Base-by-base conservation (phyloP, 2,888 invertebrate genomes). In the Apamea anceps region DNA sequence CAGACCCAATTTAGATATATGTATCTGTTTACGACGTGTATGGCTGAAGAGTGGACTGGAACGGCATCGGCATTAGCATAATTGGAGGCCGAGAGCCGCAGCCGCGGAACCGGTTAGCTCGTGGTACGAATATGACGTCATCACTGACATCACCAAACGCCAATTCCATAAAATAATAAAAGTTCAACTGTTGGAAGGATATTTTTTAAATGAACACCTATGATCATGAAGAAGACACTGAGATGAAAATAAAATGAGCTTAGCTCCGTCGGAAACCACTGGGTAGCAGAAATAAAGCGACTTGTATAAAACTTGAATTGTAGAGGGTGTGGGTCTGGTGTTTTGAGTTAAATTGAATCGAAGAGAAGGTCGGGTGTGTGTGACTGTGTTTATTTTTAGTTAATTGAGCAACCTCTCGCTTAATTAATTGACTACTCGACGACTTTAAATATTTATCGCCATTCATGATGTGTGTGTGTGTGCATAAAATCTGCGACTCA, bases 11-110 rank as follows among this genome's bases (percentile, higher is more conserved):
- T 88, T 87, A 88, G 82, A 62, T 81, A 79, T 84, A 89, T 87
- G 80, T 88, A 78, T 85, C 87, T 88, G 89, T 91, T 90, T 89
- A 91, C 86, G 89, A 85, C 85, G 88, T 71, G 72, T 85, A 82
- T 85, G 77, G 75, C 75, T 78, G 87, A 93, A 91, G 92, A 93
- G 90, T 92, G 91, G 91, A 92, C 90, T 92, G 92, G 85, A 88
- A 84, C 84, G 88, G 86, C 86, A 84, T 91, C 92, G 90, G 90
- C 91, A 96, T 96, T 96, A 94, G 91, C 95, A 96, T 96, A 96
- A 96, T 95, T 96, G 95, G 96, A 96, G 96, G 96, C 94, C 95
- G 93, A 81, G 85, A 82, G 90, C 90, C 89, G 85, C 79, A 82
- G 86, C 84, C 89, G 86, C 89, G 89, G 93, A 94, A 96, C 96